Evolutionary conservation across 2,888 invertebrate genomes (phyloP), one percentile per base, ranked within the genome.

Genomic region (Eupeodes latifasciatus): DNA sequence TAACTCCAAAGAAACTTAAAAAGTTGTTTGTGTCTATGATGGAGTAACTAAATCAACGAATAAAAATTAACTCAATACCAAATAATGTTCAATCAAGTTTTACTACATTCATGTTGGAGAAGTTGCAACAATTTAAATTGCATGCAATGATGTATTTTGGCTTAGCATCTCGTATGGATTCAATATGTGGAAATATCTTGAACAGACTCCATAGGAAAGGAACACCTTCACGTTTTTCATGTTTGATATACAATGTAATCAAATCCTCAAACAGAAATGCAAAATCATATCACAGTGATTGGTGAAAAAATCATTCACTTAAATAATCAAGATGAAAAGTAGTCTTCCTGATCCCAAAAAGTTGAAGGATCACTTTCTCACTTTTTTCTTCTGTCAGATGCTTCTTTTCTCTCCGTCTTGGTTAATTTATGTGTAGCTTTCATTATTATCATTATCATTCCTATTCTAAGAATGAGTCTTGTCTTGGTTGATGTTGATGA

Each of bases 291-390:
- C 27, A n/a, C 12, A 16, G 27, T 49, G 66, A 66, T 49, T 66
- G 49, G 34, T 51, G n/a, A 27, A 14, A 19, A 49, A 66, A 1
- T 27, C 49, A 49, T 61, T 40, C 61, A 61, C 5, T 4, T 40
- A 10, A 40, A 40, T 11, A 36, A 10, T 62, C 16, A 40, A 16
- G 27, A 66, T 49, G 14, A 49, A 69, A 51, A 69, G 51, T 27
- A 5, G 12, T 49, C 40, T 75, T 53, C 47, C 36, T 49, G 14
- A 3, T 49, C 1, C 53, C 2, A 27, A 27, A 27, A 74, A 67
- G 59, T 55, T 53, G 61, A 69, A 84, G 69, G 79, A 84, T 79
- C 69, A 79, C 74, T 84, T 75, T 82, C 77, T 49, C 40, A 76
- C 11, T 16, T 2, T 5, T 7, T n/a, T 9, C 27, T 14, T 49